Base-by-base conservation (phyloP, 2,888 invertebrate genomes). In the Chloroclysta siterata region DNA sequence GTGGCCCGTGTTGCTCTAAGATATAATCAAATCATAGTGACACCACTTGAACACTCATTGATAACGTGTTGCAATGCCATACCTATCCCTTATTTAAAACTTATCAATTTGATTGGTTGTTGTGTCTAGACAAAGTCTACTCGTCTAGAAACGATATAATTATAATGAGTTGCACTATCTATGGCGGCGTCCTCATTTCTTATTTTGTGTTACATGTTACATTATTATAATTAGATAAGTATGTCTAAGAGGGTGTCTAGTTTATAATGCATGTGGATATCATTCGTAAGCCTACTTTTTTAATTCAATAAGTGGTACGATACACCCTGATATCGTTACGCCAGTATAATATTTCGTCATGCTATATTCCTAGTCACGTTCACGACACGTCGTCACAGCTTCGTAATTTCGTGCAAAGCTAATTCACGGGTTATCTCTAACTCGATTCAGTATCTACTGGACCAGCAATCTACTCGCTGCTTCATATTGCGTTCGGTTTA, bases 361-460 rank as follows among this genome's bases (percentile, higher is more conserved):
- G 47, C 0, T 47, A 15, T 44, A 44, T 15, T 48, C 13, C 28
- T 48, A 28, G 71, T 76, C 17, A 10, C 46, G 17, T 6, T 33
- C 69, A 76, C 68, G 72, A 74, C 55, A 10, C 36, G 33, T 28
- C 41, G 65, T 69, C 69, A 50, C 48, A 61, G 74, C 75, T 77
- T 76, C 73, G 72, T 74, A 70, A 72, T 76, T 72, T 75, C 85
- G 79, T 84, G 86, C 72, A 63, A 74, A 70, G 74, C 60, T 77
- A 82, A 83, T 90, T 89, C 68, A 67, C 81, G 61, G 66, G 65
- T 69, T 65, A 61, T 56, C 68, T 73, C 83, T 86, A 86, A 87
- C 70, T 77, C 22, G 63, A 81, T 78, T 81, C 74, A 72, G 84
- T 82, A 79, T 44, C 50, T 70, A 68, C 51, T 68, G 28, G 58